Conservation (phyloP, 2,888 invertebrate species). For the Thereva unica region DNA sequence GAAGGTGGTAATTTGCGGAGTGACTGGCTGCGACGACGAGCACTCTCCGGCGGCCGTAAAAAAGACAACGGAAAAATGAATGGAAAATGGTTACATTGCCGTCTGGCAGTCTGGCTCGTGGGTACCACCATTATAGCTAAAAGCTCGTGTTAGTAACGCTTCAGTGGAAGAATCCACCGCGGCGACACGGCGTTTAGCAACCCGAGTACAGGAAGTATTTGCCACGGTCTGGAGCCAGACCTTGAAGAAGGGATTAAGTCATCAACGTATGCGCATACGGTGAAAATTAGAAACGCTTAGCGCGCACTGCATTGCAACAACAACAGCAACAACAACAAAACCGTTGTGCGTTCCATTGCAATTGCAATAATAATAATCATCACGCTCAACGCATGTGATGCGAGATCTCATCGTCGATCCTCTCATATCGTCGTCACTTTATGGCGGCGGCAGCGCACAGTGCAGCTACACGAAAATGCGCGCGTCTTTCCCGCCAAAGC, state of each 20-base stretch:
- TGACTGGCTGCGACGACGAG: slow-evolving; percentile 12
- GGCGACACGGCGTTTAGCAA: slow-evolving; percentile 29
- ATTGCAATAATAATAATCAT: no score
- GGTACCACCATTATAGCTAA: slow-evolving; percentile 30
- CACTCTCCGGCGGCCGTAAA: background rate
- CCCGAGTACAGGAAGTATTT: background rate
- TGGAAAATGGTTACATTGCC: slow-evolving; percentile 33
- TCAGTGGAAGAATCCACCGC: slow-evolving; percentile 29
- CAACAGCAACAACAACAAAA: no score
- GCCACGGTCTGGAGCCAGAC: slow-evolving; percentile 2
- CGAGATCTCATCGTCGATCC: no score
- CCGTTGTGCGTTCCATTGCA: no score
- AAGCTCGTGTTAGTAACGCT: slow-evolving; percentile 29
- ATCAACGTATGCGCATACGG: no score
- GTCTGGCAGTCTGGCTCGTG: slow-evolving; percentile 36
- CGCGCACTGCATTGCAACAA: no score
- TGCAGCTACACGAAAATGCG: background rate
- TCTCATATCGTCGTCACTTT: no score
- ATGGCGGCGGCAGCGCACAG: no score
- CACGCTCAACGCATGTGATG: no score
- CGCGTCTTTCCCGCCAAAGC: slow-evolving; percentile 28
- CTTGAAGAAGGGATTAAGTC: no score
- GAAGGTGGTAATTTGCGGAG: slow-evolving; percentile 38
- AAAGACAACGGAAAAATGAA: slow-evolving; percentile 20
- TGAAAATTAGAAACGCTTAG: no score